These are phyloP conservation scores for Acrossocheilus wenchowensis DNA, from an alignment of 2,797 vertebrate genomes.

Conservation along the genomic window DNA sequence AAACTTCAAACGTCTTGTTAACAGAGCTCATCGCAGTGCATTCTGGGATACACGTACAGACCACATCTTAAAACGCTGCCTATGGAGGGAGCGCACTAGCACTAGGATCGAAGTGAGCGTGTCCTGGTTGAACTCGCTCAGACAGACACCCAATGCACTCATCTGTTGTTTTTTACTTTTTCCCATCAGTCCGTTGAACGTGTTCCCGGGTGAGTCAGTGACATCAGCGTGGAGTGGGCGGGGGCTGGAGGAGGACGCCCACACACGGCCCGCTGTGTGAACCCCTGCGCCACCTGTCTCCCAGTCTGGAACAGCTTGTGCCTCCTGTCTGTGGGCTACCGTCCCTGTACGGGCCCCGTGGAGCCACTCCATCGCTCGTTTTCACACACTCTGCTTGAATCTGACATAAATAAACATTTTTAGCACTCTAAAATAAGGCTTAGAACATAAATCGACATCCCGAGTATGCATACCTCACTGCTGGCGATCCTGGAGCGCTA, in stretches of 20 bases:
- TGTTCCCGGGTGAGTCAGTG: constrained; percentile 58
- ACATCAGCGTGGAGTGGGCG: constrained; percentile 40
- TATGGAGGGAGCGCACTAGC: not conserved
- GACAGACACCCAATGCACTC: not conserved
- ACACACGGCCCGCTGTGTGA: constrained; percentile 78
- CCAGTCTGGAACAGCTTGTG: constrained; percentile 71
- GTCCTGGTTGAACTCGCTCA: not conserved
- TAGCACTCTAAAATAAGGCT: constrained; percentile 1
- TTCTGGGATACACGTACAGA: not conserved
- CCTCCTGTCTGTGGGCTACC: constrained; percentile 64
- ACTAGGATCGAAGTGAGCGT: not conserved
- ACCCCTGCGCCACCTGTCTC: constrained; percentile 79
- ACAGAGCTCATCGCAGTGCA: not conserved
- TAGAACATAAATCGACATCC: not conserved
- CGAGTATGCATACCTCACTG: not conserved
- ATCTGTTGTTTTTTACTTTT: constrained; percentile 53
- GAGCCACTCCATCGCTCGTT: constrained; percentile 54
- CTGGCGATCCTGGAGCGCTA: not conserved
- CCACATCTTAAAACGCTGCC: not conserved
- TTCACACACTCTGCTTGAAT: constrained; percentile 29
- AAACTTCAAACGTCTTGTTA: not conserved
- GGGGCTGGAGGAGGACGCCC: constrained; percentile 67
- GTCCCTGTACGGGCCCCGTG: not conserved
- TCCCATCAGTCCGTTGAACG: constrained; percentile 47
- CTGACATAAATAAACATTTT: constrained; percentile 38